A percentile compares a stretch with the other conserved stretches of the same genome.
phyloP scores from a whole-genome alignment of 2,113 vertebrate species.

The Nanorana parkeri region DNA sequence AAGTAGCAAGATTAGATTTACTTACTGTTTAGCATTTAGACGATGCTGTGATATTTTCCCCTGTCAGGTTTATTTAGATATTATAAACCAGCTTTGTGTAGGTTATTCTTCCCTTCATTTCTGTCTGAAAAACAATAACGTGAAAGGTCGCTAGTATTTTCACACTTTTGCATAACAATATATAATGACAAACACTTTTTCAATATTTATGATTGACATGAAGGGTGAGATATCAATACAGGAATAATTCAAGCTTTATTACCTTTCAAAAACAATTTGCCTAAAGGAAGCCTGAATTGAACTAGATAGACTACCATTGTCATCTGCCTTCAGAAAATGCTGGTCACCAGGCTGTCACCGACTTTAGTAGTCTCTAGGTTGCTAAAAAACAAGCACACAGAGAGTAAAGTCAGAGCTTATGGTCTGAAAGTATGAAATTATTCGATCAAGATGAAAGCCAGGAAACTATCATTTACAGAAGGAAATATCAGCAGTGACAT shows the following conservation, averaged over 20 bases:
- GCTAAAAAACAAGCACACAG: too few species aligned
- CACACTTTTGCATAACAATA: constrained; percentile 38
- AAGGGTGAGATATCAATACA: constrained; percentile 5
- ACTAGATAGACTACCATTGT: too few species aligned
- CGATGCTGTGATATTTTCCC: constrained; percentile 44
- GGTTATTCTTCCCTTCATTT: constrained; percentile 21
- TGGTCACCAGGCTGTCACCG: too few species aligned
- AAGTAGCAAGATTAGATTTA: constrained; percentile 40
- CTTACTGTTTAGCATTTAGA: constrained; percentile 52
- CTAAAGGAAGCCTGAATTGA: too few species aligned
- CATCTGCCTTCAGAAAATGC: too few species aligned
- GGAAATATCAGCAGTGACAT: too few species aligned
- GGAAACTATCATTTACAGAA: too few species aligned
- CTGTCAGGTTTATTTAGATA: constrained; percentile 15
- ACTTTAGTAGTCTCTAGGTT: too few species aligned
- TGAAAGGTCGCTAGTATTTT: constrained; percentile 47
- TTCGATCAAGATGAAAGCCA: too few species aligned
- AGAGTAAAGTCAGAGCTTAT: too few species aligned
- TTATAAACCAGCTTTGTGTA: constrained; percentile 1
- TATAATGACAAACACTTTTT: constrained; percentile 19
- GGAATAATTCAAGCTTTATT: constrained; percentile 19
- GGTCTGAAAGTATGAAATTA: too few species aligned
- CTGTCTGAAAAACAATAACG: constrained; percentile 11
- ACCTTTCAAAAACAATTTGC: background rate
- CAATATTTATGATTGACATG: constrained; percentile 6